Percentiles rank a stretch among this genome's conserved stretches.
Evolutionary conservation across 1,140 invertebrate species (phyloP).

Genomic region (Eupeodes corollae): DNA sequence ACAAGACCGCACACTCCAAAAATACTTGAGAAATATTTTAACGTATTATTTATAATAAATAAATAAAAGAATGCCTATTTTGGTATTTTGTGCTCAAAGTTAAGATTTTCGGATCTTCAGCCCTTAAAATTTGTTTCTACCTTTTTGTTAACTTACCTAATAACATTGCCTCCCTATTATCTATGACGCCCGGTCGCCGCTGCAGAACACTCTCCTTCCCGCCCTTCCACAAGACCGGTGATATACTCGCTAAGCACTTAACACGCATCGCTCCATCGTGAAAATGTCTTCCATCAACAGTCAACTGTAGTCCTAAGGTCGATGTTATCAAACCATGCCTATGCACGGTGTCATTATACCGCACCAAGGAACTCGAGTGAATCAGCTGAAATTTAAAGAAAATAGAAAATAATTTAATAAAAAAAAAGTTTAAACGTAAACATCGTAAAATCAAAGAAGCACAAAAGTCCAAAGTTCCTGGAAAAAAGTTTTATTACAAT

Average conservation of each 20-base stretch:
- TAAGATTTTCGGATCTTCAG: too few relatives aligned
- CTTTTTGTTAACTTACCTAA: constrained; percentile 38
- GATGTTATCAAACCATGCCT: constrained; percentile 44
- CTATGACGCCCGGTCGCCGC: constrained; percentile 40
- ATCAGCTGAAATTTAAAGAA: constrained; percentile 34
- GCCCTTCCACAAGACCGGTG: constrained; percentile 45
- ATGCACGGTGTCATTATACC: constrained; percentile 41
- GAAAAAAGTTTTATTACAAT: too few relatives aligned
- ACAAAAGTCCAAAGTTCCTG: too few relatives aligned
- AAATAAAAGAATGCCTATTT: too few relatives aligned
- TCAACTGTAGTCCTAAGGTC: constrained; percentile 43
- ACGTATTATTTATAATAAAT: too few relatives aligned
- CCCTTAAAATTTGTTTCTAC: too few relatives aligned
- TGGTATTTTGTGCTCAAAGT: too few relatives aligned
- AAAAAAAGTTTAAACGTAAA: background rate
- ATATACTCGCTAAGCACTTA: constrained; percentile 47
- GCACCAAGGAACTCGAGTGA: constrained; percentile 38
- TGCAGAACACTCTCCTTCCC: constrained; percentile 44
- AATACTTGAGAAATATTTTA: too few relatives aligned
- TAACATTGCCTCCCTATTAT: constrained; percentile 47
- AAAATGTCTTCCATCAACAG: constrained; percentile 41
- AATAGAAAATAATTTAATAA: background rate
- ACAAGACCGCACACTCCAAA: too few relatives aligned
- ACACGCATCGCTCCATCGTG: constrained; percentile 45
- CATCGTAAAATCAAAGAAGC: background rate